Conservation (phyloP, 2,797 vertebrate genomes). For the Pteropus rufus region DNA sequence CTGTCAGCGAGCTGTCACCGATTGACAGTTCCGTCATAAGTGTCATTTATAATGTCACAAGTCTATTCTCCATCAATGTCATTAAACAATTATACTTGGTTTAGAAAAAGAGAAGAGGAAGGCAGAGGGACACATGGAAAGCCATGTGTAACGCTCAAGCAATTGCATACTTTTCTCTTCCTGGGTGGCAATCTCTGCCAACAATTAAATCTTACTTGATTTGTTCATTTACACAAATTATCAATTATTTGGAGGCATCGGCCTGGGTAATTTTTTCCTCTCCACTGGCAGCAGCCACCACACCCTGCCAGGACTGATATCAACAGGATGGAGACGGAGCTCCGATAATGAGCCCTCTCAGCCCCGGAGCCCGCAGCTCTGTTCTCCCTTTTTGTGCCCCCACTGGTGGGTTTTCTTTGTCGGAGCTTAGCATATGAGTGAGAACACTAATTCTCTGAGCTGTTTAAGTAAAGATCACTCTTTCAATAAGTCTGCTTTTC, state of each 20-base stretch:
- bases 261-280: conserved; percentile 64
- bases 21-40: conserved; percentile 82
- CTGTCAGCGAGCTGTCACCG: conserved; percentile 82
- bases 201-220: conserved; percentile 72
- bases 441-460: conserved; percentile 43
- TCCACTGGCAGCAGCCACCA: not conserved
- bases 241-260: conserved; percentile 76
- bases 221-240: conserved; percentile 79
- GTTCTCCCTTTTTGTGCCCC: not conserved
- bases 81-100: conserved; percentile 82
- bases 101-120: conserved; percentile 67
- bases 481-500: conserved; percentile 49
- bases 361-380: not conserved
- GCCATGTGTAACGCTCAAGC: conserved; percentile 70
- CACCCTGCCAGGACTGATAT: not conserved
- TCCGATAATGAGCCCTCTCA: conserved; percentile 41
- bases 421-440: conserved; percentile 13
- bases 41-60: conserved; percentile 86
- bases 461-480: conserved; percentile 51
- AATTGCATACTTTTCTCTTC: conserved; percentile 75
- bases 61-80: conserved; percentile 83
- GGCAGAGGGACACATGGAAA: not conserved
- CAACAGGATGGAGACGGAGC: not conserved
- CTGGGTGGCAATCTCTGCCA: conserved; percentile 71
- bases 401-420: conserved; percentile 22